These are phyloP conservation scores for Lucinisca nassula DNA, from an alignment of 2,888 invertebrate genomes.

Conservation along the genomic window DNA sequence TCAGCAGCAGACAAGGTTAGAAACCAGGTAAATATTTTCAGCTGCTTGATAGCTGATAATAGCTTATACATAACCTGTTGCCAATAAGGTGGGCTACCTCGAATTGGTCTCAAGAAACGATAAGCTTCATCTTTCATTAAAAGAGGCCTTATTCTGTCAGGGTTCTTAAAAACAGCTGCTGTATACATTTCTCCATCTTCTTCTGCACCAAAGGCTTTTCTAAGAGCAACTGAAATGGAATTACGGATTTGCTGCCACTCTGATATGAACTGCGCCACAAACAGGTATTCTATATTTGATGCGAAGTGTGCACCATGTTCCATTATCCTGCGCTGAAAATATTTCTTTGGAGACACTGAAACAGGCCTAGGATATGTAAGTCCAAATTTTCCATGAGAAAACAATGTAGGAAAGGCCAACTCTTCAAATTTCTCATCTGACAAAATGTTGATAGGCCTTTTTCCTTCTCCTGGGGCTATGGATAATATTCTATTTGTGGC, in stretches of 20 bases:
- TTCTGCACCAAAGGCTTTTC: conserved; percentile 23
- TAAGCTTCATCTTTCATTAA: conserved; percentile 59
- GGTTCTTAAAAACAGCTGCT: conserved; percentile 44
- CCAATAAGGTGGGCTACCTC: conserved; percentile 70
- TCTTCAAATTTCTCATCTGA: conserved; percentile 48
- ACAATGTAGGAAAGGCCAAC: conserved; percentile 34
- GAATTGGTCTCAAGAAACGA: conserved; percentile 48
- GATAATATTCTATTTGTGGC: not conserved
- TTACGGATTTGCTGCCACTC: conserved; percentile 44
- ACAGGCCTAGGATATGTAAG: conserved; percentile 18
- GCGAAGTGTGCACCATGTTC: conserved; percentile 34
- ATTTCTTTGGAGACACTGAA: conserved; percentile 24
- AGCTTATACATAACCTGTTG: conserved; percentile 58
- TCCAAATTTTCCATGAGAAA: conserved; percentile 53
- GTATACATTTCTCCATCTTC: conserved; percentile 24
- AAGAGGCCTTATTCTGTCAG: conserved; percentile 21
- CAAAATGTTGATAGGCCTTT: conserved; percentile 30
- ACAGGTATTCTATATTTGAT: conserved; percentile 45
- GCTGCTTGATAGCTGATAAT: conserved; percentile 72
- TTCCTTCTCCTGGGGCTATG: conserved; percentile 16
- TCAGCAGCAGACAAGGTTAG: conserved; percentile 76
- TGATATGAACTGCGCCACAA: conserved; percentile 38
- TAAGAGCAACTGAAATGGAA: conserved; percentile 35
- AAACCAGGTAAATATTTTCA: conserved; percentile 74
- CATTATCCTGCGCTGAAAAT: conserved; percentile 15